Evolutionary conservation across 1,140 invertebrate genomes (phyloP).

Genomic region (Ceratina japonica): DNA sequence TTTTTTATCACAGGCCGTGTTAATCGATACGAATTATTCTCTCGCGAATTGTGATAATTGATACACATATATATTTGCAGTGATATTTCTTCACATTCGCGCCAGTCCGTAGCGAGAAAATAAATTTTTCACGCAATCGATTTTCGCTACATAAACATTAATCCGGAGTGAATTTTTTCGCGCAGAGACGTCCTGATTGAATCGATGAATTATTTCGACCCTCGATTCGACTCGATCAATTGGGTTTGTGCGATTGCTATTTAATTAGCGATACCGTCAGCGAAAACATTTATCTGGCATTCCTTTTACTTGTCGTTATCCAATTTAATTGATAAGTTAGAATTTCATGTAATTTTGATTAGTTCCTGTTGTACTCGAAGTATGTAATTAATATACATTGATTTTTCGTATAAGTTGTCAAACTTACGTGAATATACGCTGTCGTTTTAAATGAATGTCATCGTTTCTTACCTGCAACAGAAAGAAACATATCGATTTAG

Average conservation of each 20-base stretch:
- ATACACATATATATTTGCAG: not conserved
- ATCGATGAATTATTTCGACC: conserved; percentile 11
- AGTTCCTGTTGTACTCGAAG: no score
- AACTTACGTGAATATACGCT: no score
- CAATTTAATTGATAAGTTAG: no score
- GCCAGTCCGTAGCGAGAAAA: not conserved
- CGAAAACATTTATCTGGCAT: not conserved
- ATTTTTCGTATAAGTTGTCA: no score
- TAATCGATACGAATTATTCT: not conserved
- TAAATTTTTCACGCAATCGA: conserved; percentile 21
- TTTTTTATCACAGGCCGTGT: not conserved
- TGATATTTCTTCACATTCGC: not conserved
- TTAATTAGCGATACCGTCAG: not conserved
- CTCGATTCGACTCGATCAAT: not conserved
- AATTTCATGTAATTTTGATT: no score
- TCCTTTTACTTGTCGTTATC: not conserved
- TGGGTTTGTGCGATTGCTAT: not conserved
- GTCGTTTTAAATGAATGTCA: no score
- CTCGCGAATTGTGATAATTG: conserved; percentile 4
- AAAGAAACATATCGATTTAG: no score
- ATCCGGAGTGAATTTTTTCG: not conserved
- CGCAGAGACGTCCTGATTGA: not conserved
- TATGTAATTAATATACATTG: no score
- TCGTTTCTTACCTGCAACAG: no score
- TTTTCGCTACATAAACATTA: not conserved